These are phyloP conservation scores for Siphlonurus alternatus DNA, from an alignment of 2,888 invertebrate genomes.

Conservation along the genomic window DNA sequence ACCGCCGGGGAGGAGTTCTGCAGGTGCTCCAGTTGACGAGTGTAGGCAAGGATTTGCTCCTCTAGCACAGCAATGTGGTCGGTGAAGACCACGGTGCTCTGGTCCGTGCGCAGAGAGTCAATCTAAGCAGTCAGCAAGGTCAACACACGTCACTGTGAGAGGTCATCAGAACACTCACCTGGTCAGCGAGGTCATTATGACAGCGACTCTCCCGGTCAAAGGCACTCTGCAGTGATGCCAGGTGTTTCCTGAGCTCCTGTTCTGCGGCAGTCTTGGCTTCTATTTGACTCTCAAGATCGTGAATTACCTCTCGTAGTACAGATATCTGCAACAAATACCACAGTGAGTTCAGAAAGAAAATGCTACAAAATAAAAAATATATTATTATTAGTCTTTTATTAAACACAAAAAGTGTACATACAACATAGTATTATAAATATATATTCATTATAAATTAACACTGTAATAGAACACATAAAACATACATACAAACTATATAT, in stretches of 20 bases:
- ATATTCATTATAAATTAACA: too few relatives aligned
- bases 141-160: too few relatives aligned
- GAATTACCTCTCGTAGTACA: slow-evolving; percentile 57
- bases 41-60: slow-evolving; percentile 15
- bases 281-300: slow-evolving; percentile 56
- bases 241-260: slow-evolving; percentile 39
- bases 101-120: slow-evolving; percentile 32
- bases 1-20: slow-evolving; percentile 19
- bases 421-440: too few relatives aligned
- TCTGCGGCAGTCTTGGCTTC: slow-evolving; percentile 48
- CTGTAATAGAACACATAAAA: too few relatives aligned
- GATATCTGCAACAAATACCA: slow-evolving; percentile 36
- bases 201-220: slow-evolving; percentile 37
- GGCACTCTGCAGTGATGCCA: slow-evolving; percentile 35
- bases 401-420: too few relatives aligned
- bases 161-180: too few relatives aligned
- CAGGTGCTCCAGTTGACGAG: slow-evolving; percentile 14
- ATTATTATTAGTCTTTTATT: too few relatives aligned
- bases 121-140: too few relatives aligned
- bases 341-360: too few relatives aligned
- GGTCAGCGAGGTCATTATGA: slow-evolving; percentile 31
- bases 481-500: too few relatives aligned
- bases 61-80: slow-evolving; percentile 32
- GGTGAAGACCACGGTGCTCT: slow-evolving; percentile 25
- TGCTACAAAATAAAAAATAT: too few relatives aligned